Conservation (phyloP, 2,888 invertebrate genomes). For the Abscondita cerata region DNA sequence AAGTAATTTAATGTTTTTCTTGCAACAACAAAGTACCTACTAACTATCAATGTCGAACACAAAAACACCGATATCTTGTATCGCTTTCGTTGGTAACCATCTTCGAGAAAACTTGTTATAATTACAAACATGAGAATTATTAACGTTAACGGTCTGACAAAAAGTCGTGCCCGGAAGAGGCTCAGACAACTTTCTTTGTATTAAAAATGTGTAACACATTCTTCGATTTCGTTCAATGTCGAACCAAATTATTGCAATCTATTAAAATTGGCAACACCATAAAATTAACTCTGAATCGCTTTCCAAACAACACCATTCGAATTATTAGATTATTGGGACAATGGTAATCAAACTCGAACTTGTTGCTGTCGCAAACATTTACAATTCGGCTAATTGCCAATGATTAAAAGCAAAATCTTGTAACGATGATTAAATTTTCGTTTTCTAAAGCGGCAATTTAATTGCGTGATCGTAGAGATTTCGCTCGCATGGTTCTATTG, state of each 20-base stretch:
- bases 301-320: conserved; percentile 1
- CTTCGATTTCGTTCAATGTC: conserved; percentile 30
- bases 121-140: conserved; percentile 21
- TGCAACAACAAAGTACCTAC: too few relatives aligned
- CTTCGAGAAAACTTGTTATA: conserved; percentile 20
- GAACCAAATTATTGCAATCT: too few relatives aligned
- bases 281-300: conserved; percentile 4
- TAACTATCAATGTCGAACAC: not conserved
- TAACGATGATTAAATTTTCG: conserved; percentile 1
- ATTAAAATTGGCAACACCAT: conserved; percentile 13
- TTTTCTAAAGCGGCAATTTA: conserved; percentile 2
- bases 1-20: too few relatives aligned
- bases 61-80: not conserved
- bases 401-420: not conserved
- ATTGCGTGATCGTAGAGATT: not conserved
- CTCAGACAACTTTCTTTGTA: conserved; percentile 36
- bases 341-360: not conserved
- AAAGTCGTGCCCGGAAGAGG: conserved; percentile 31
- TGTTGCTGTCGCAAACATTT: not conserved
- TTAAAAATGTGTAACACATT: conserved; percentile 38
- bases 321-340: not conserved
- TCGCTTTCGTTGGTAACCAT: conserved; percentile 16
- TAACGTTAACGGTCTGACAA: conserved; percentile 19
- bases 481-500: too few relatives aligned
- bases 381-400: not conserved